Evolutionary conservation across 2,888 invertebrate species (phyloP), one percentile per base, ranked within the genome.

Genomic region (Rotaria sp.): DNA sequence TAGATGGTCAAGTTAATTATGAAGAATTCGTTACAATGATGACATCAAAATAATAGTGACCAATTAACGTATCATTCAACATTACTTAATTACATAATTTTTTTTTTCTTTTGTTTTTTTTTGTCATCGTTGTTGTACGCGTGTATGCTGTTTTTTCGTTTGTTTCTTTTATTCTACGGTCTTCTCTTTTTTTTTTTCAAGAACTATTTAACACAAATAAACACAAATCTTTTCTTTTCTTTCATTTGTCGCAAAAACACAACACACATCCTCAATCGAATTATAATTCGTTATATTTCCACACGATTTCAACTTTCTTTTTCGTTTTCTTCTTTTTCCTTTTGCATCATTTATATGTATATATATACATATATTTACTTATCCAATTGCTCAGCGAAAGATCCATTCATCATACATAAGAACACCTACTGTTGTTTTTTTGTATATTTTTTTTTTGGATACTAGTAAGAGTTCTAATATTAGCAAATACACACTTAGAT

Each of bases 1-100:
- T 67, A 91, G 97, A 97, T 93, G 97, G 97, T 90, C 96, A 97
- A 93, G 96, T 98, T 93, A 96, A 96, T 94, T 96, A 96, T 92
- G 95, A 96, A 94, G 86, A 86, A 85, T 86, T 86, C 85, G 86
- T 86, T 13, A 86, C 86, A 13, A 86, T 86, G 86, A 86, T 86
- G 86, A 86, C 86, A 84, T 85, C 86, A 45, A 86, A 86, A 86
- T 86, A 86, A 86, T 35, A 84, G 0, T 24, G 38, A 55, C 59
- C 30, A 24, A 84, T 11, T 57, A n/a, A 24, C 30, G 38, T 86
- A 86, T 55, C 67, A 86, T 48, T 84, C 52, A 57, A 67, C 84
- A 38, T 84, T 84, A 38, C 55, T 24, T 18, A 30, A 57, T 57
- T 84, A 84, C 50, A 80, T 52, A 55, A 84, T 7, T 84, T 18